These are phyloP conservation scores for Microcebus jonahi DNA, from an alignment of 2,113 vertebrate species.

Conservation along the genomic window DNA sequence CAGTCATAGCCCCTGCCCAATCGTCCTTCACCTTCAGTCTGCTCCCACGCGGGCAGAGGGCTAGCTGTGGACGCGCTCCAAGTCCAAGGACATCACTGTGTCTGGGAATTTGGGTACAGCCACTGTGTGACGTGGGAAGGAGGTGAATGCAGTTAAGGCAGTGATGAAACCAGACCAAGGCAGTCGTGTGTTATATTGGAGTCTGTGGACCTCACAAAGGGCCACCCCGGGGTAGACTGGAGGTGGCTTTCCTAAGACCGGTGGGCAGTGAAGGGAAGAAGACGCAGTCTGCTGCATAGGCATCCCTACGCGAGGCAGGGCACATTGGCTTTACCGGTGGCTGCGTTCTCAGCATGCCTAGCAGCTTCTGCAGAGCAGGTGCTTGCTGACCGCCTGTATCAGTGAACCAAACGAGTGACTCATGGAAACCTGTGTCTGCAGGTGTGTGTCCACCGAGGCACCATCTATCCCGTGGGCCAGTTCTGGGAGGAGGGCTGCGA, in stretches of 20 bases:
- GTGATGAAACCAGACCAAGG: rapidly evolving
- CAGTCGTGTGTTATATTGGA: neutral
- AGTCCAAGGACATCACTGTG: neutral
- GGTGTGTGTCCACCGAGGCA: constrained; percentile 93
- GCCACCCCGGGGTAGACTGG: neutral
- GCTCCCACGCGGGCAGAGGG: neutral
- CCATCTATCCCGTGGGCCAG: constrained; percentile 88
- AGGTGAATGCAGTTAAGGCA: neutral
- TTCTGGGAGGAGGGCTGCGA: constrained; percentile 93
- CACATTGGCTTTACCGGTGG: neutral
- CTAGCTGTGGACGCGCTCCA: neutral
- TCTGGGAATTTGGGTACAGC: neutral
- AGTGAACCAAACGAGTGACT: rapidly evolving
- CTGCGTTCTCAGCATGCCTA: neutral
- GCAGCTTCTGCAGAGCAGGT: neutral
- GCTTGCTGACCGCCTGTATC: neutral
- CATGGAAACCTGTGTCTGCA: constrained; percentile 55
- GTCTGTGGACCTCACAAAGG: neutral
- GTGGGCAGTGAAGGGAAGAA: neutral
- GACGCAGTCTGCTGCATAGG: no score
- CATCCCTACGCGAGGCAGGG: neutral
- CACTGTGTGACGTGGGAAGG: neutral
- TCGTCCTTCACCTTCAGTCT: no score
- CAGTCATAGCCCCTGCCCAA: neutral
- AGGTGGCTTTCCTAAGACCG: neutral